Base-by-base conservation (phyloP, 2,113 vertebrate genomes). In the Carassius carassius region DNA sequence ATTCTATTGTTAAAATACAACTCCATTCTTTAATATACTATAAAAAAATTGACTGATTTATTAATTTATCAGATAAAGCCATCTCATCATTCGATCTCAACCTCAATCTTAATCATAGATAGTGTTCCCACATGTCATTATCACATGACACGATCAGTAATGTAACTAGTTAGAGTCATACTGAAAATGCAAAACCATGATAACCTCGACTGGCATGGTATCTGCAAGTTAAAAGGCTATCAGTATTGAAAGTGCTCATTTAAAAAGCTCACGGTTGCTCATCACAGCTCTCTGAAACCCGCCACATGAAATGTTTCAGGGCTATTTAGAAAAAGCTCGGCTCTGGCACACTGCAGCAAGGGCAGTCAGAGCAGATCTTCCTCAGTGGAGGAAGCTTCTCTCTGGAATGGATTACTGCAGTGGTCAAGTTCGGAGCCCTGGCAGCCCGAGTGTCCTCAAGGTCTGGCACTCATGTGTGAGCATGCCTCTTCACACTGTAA, bases 401-500 rank as follows among this genome's bases (percentile, higher is more conserved):
- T 84, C 65, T 56, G 58, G 67, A 23, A 82, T 65, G 51, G 21
- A 69, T 67, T 58, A 72, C 78, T 84, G 76, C 76, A 83, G 62
- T 56, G 80, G 78, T 72, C 41, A 67, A 29, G 80, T 65, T 81
- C 29, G 17, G 41, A 54, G 54, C 19, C 29, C 74, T 41, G 75
- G 78, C 60, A 17, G n/a, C 41, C 49, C 67, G 35, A 60, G 25
- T 69, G 78, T 86, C 88, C 81, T 72, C 80, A 35, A 83, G 80
- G n/a, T 78, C 60, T 86, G 84, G 84, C 82, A 87, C 63, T 65
- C 60, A 0, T 69, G 79, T 81, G 73, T 78, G 62, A 84, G 78
- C 72, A 35, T 51, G 81, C 76, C 82, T 84, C 79, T 81, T 75
- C 29, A 86, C 72, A 75, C 85, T 73, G 82, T 86, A 86, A 88